Conservation (phyloP, 2,888 invertebrate species). For the Parnassius smintheus region DNA sequence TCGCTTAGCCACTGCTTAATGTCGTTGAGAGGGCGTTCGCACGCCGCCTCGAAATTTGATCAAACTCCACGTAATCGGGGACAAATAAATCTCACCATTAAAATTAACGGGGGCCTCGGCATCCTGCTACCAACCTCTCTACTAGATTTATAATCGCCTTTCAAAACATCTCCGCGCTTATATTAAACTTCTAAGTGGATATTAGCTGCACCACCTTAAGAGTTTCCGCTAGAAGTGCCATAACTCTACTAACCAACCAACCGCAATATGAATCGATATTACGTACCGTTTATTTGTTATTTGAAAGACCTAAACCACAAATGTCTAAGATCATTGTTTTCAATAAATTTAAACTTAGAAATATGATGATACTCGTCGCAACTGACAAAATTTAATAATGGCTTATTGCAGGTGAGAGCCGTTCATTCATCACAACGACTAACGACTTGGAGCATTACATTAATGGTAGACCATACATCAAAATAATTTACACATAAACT, state of each 20-base stretch:
- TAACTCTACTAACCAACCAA: neutral
- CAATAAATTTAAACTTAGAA: constrained; percentile 35
- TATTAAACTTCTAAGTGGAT: neutral
- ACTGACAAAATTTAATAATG: constrained; percentile 59
- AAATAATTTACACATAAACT: constrained; percentile 69
- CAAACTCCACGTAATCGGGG: constrained; percentile 65
- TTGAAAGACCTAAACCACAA: neutral
- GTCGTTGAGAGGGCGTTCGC: constrained; percentile 51
- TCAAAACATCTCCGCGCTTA: constrained; percentile 38
- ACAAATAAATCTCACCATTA: constrained; percentile 74
- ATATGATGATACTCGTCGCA: constrained; percentile 33
- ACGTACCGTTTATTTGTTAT: neutral
- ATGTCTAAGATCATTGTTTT: constrained; percentile 25
- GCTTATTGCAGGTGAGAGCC: constrained; percentile 54
- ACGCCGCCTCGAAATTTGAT: constrained; percentile 58
- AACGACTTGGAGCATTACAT: constrained; percentile 74
- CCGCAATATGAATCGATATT: constrained; percentile 2
- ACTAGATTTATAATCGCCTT: constrained; percentile 67
- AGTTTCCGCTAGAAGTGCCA: neutral
- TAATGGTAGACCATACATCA: constrained; percentile 74
- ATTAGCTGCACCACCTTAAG: neutral
- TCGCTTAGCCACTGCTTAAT: constrained; percentile 46
- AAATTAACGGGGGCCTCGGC: constrained; percentile 64
- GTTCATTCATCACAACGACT: constrained; percentile 61
- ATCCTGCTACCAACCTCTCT: constrained; percentile 64